Base-by-base conservation (phyloP, 2,113 vertebrate genomes). In the Indicator maculatus region DNA sequence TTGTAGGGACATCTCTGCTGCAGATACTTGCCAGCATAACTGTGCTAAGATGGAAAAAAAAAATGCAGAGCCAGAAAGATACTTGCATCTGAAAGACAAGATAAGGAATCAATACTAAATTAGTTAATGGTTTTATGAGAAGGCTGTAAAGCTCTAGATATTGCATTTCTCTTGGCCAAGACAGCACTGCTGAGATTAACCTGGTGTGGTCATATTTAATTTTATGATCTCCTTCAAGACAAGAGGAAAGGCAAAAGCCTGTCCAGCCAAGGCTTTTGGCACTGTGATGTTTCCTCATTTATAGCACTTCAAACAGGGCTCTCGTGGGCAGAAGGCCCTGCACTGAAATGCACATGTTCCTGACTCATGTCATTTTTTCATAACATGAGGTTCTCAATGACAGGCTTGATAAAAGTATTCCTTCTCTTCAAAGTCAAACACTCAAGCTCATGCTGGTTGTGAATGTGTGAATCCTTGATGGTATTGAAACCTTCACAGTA, bases 101-200 rank as follows among this genome's bases (percentile, higher is more conserved):
- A 85, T 80, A 87, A 80, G 89, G 71, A 83, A 88, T n/a, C 55
- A 45, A 6, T 82, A 63, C 45, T 75, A 69, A 69, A 59, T 83
- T 85, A 73, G 55, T 41, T 85, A 76, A 65, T 63, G 10, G 14
- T 70, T 93, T 91, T 83, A 85, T 59, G 60, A 88, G 63, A 82
- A 89, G 78, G 24, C 55, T 80, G 27, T 85, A 89, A 94, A 93
- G 39, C 11, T 14, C 8, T 59, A 63, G 55, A 26, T 61, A 65
- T 3, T 12, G 7, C 65, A 50, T 69, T 93, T 53, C 8, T 70
- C 39, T 70, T 79, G 24, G 55, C 18, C 31, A 85, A 63, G 67
- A 65, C 31, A 85, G 16, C 11, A 7, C 8, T 73, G 50, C 1
- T 39, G 71, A 91, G 24, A 89, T 79, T 36, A 95, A 79, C 24